Evolutionary conservation across 2,797 vertebrate species (phyloP).

Genomic region (Graptemys geographica): DNA sequence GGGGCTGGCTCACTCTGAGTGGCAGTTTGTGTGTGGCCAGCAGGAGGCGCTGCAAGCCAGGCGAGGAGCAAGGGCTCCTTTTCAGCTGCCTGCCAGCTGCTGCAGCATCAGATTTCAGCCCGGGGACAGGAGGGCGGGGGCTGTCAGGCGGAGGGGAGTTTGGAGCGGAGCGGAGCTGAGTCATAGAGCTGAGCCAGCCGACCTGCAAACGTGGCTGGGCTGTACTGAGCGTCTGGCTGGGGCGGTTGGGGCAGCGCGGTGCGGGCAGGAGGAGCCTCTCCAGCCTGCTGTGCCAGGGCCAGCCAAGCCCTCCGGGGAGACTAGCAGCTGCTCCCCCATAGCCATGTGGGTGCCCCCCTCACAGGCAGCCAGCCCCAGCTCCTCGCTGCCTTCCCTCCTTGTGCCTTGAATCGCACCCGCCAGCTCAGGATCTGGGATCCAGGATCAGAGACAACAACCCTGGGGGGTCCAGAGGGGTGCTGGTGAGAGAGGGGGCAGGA

Average conservation of each 20-base stretch:
- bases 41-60: neutral
- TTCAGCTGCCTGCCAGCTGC: neutral
- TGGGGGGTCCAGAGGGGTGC: neutral
- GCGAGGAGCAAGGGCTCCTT: neutral
- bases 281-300: neutral
- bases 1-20: neutral
- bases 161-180: constrained; percentile 1
- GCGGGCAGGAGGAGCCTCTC: too few relatives aligned
- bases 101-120: constrained; percentile 55
- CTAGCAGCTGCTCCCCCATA: neutral
- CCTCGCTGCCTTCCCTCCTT: neutral
- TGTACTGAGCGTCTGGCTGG: neutral
- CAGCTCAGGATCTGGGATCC: neutral
- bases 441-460: neutral
- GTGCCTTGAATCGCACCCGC: neutral
- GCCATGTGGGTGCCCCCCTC: neutral
- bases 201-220: constrained; percentile 40
- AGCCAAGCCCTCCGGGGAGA: too few relatives aligned
- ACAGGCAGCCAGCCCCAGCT: neutral
- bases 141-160: neutral
- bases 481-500: neutral
- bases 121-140: neutral
- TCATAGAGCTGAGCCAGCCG: neutral
- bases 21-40: neutral
- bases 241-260: constrained; percentile 22